phyloP scores from a whole-genome alignment of 2,797 vertebrate genomes.

The Periophthalmus magnuspinnatus region DNA sequence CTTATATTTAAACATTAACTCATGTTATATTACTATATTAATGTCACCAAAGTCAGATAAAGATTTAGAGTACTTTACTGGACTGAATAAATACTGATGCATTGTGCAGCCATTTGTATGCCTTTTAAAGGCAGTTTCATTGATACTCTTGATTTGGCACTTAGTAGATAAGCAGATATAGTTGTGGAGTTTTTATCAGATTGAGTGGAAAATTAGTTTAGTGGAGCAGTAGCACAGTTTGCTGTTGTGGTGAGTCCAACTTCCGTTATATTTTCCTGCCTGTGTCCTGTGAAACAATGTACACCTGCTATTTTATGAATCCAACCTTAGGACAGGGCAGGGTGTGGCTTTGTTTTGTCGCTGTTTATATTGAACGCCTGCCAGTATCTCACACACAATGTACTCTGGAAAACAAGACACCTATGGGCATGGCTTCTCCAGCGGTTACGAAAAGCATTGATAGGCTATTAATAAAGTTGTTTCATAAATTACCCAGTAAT shows the following conservation, averaged over 20 bases:
- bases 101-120: not conserved
- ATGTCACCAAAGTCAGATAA: no score
- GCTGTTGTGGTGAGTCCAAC: not conserved
- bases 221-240: conserved; percentile 13
- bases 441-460: not conserved
- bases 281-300: not conserved
- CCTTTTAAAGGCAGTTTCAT: not conserved
- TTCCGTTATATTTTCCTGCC: not conserved
- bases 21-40: no score
- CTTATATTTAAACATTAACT: no score
- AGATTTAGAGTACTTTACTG: not conserved
- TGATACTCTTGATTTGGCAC: not conserved
- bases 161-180: conserved; percentile 22
- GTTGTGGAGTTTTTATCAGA: conserved; percentile 23
- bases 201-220: conserved; percentile 6
- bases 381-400: conserved; percentile 19
- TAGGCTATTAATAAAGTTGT: not conserved
- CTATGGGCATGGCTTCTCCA: not conserved
- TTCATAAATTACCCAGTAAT: not conserved
- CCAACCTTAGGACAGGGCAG: not conserved
- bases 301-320: conserved; percentile 27
- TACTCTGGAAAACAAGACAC: conserved; percentile 13
- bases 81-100: not conserved
- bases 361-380: conserved; percentile 10
- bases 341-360: conserved; percentile 25